Base-by-base conservation (phyloP, 2,113 vertebrate genomes). In the Tricholaema leucomelas region DNA sequence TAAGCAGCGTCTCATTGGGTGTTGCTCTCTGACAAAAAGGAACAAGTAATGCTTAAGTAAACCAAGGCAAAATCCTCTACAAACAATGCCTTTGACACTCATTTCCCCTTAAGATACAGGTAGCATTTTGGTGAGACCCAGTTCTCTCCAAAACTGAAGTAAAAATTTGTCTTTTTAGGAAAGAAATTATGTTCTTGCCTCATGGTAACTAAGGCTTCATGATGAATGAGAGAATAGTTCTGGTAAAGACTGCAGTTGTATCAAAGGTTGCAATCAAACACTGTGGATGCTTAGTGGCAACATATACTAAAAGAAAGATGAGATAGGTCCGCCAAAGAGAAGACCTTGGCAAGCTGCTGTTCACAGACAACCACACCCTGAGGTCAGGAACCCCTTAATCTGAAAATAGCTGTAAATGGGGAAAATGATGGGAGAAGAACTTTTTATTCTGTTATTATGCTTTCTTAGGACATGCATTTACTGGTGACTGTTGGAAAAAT, bases 241-340 rank as follows among this genome's bases (percentile, higher is more conserved):
- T 54, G 6, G 12, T 60, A 38, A 69, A 74, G 58, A 42, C 23
- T 85, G 56, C 50, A 60, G 23, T 25, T 91, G 70, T 81, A 6
- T 27, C 35, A 64, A 56, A 64, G 18, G n/a, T 80, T 72, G 14
- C 48, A 65, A 19, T 21, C 17, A 70, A 74, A 46, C 71, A 25
- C 35, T 0, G 0, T 58, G 35, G 25, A 19, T 89, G 20, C 12
- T 23, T 50, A 42, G 50, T 66, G 24, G 12, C 54, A 70, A 64
- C 3, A 2, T 0, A 1, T 2, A 9, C 8, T 42, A n/a, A 31
- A 65, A 50, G 33, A 61, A 28, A 30, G 8, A 13, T 2, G 9
- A 73, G 44, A 31, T 19, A 52, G 30, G 75, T 60, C 25, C 48
- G 44, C 13, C 1, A 1, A 91, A 63, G 20, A 81, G 61, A 84